phyloP scores from a whole-genome alignment of 2,888 invertebrate species.

The Anarsia innoxiella region DNA sequence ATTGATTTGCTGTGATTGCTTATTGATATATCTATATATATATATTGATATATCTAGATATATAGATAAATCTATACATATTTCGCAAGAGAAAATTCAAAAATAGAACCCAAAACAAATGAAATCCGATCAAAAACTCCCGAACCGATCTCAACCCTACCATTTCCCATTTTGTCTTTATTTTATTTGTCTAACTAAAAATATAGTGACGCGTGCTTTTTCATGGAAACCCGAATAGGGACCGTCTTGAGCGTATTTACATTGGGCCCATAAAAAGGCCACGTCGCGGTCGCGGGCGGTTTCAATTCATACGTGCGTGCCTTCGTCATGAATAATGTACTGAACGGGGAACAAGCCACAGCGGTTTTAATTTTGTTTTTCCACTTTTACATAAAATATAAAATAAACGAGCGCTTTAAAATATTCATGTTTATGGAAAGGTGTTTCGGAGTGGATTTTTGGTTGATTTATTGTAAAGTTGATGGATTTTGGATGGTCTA shows the following conservation, averaged over 20 bases:
- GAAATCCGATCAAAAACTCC: no score
- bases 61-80: no score
- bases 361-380: constrained; percentile 28
- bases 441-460: no score
- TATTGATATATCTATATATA: no score
- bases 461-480: no score
- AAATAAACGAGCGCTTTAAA: no score
- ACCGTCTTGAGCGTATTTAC: constrained; percentile 29
- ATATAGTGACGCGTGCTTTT: constrained; percentile 4
- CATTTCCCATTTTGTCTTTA: constrained; percentile 1
- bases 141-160: no score
- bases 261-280: constrained; percentile 34
- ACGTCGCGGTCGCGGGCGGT: constrained; percentile 21
- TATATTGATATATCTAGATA: no score
- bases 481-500: no score
- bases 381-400: constrained; percentile 14
- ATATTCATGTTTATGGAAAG: constrained; percentile 5
- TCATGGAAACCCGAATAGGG: constrained; percentile 16
- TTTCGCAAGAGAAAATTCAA: no score
- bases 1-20: no score
- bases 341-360: constrained; percentile 19
- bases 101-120: no score
- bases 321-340: constrained; percentile 38
- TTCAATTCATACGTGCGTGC: constrained; percentile 42
- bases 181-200: constrained; percentile 1